phyloP scores from a whole-genome alignment of 1,140 invertebrate species.

The Zaprionus ornatus region DNA sequence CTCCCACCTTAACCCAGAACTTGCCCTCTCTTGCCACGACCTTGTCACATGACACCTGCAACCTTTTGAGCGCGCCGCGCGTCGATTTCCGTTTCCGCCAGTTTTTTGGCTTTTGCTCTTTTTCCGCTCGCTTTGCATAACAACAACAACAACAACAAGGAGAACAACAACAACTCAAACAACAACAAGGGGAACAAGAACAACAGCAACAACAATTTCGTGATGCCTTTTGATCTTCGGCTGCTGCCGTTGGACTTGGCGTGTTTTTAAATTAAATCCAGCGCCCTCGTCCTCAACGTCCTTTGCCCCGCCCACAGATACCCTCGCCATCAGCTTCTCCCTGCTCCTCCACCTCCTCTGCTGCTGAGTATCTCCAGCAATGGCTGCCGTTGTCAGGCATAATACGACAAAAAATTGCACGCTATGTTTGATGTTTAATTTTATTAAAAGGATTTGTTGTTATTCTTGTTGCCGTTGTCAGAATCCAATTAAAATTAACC shows the following conservation, averaged over 20 bases:
- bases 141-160: conserved; percentile 17
- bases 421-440: conserved; percentile 82
- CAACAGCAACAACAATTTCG: conserved; percentile 33
- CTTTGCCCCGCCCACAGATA: conserved; percentile 1
- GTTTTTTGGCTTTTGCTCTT: conserved; percentile 57
- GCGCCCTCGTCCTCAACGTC: conserved; percentile 13
- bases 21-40: conserved; percentile 39
- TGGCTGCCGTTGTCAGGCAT: conserved; percentile 67
- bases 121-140: conserved; percentile 29
- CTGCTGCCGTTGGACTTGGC: conserved; percentile 72
- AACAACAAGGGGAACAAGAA: not conserved
- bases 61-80: conserved; percentile 66
- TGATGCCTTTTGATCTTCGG: conserved; percentile 81
- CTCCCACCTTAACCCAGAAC: not conserved
- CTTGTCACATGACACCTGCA: conserved; percentile 80
- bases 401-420: conserved; percentile 79
- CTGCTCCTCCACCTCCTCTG: not conserved
- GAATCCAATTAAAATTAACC: conserved; percentile 82
- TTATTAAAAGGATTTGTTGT: conserved; percentile 79
- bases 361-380: conserved; percentile 2
- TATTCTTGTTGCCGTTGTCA: conserved; percentile 41
- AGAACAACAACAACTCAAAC: not conserved
- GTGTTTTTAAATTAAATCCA: conserved; percentile 82
- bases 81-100: conserved; percentile 80
- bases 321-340: not conserved